Percentiles rank a stretch among this genome's conserved stretches.
Conservation (phyloP, 2,113 vertebrate species). For the Phylloscopus trochiloides region DNA sequence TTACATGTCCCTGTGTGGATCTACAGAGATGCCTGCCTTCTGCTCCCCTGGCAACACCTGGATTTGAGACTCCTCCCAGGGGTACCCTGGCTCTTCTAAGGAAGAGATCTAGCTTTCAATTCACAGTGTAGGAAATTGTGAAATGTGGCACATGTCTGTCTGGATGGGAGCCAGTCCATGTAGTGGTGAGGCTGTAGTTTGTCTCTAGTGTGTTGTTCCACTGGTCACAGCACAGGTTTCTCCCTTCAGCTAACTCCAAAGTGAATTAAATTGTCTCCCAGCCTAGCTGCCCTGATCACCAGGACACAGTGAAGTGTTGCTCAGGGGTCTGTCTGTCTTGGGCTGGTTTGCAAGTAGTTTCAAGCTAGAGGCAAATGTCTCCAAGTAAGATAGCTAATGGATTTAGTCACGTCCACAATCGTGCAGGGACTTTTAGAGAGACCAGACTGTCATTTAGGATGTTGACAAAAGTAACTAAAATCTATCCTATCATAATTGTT, state of each 20-base stretch:
- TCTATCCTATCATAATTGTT: not conserved
- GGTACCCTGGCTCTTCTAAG: not conserved
- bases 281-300: not conserved
- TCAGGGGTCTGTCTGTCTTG: not conserved
- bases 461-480: not conserved
- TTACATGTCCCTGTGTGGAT: accelerated
- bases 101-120: not conserved
- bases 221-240: not conserved
- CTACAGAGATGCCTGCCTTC: not conserved
- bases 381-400: not conserved
- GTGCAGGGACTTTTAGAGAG: not conserved
- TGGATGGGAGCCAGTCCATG: not conserved
- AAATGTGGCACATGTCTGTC: accelerated
- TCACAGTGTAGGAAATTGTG: not conserved
- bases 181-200: not conserved
- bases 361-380: not conserved
- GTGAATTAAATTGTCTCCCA: not conserved
- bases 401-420: not conserved
- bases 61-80: not conserved
- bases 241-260: not conserved
- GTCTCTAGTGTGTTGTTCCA: not conserved
- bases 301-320: not conserved
- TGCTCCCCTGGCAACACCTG: accelerated
- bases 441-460: not conserved
- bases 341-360: not conserved